Percentiles rank a stretch among this genome's conserved stretches.
Evolutionary conservation across 2,113 vertebrate genomes (phyloP).

Genomic region (Malurus elegans): DNA sequence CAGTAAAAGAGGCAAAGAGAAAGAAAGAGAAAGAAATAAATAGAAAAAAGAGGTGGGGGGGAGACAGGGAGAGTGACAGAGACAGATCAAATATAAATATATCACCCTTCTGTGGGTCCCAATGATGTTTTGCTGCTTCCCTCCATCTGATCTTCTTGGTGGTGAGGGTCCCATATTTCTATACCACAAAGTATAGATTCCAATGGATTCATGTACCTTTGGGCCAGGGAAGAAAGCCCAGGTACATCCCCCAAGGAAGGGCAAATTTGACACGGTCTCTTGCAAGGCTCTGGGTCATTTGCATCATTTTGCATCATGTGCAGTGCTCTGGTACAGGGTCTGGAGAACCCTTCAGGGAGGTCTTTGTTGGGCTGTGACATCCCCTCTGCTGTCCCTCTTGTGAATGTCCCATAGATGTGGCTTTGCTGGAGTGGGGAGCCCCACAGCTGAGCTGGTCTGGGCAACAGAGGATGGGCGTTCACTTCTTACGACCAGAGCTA

Average conservation of each 20-base stretch:
- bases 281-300: not conserved
- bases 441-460: not conserved
- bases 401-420: not conserved
- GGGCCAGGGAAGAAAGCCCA: not conserved
- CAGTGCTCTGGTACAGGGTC: not conserved
- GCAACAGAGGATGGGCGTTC: not conserved
- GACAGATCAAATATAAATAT: not conserved
- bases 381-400: not conserved
- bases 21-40: not conserved
- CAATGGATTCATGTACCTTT: rapidly evolving
- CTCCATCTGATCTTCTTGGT: not conserved
- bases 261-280: not conserved
- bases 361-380: not conserved
- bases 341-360: not conserved
- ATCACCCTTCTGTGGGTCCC: not conserved
- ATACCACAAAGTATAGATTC: not conserved
- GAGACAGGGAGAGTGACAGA: not conserved
- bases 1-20: not conserved
- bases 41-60: not conserved
- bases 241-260: not conserved
- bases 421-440: not conserved
- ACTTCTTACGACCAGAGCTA: not conserved
- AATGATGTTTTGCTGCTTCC: not conserved
- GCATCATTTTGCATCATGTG: not conserved
- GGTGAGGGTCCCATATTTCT: too few relatives aligned